Evolutionary conservation across 2,113 vertebrate genomes (phyloP).

Genomic region (Dasypus novemcinctus): DNA sequence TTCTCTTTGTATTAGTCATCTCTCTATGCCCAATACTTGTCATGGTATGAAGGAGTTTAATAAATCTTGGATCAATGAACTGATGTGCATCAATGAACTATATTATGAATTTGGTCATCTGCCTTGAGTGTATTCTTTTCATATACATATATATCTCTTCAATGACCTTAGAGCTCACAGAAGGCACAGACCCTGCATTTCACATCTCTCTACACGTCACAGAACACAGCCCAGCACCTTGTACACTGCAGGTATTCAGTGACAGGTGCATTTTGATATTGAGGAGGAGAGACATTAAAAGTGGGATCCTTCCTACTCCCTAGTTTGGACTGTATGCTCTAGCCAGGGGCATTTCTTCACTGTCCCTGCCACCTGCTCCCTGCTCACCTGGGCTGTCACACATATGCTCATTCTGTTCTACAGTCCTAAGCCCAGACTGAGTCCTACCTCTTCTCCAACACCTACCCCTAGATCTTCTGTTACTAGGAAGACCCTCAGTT

Average conservation of each 20-base stretch:
- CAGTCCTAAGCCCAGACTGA: neutral
- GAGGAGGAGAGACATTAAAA: neutral
- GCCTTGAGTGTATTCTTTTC: neutral
- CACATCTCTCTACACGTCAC: neutral
- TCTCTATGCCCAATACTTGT: neutral
- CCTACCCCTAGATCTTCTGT: neutral
- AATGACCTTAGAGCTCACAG: neutral
- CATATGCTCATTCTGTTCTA: neutral
- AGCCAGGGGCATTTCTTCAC: neutral
- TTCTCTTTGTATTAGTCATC: too few relatives aligned
- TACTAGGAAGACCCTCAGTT: neutral
- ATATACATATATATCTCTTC: neutral
- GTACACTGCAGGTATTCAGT: neutral
- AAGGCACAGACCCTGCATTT: neutral
- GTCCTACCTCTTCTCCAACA: neutral
- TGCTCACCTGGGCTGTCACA: too few relatives aligned
- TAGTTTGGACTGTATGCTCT: neutral
- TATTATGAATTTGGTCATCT: neutral
- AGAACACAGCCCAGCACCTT: neutral
- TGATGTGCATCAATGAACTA: fast-evolving
- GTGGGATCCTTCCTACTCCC: neutral
- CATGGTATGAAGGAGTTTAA: too few relatives aligned
- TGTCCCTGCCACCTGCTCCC: neutral
- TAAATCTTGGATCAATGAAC: neutral
- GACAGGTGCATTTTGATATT: neutral